phyloP scores from a whole-genome alignment of 1,140 invertebrate genomes.

The Platorchestia sp. region DNA sequence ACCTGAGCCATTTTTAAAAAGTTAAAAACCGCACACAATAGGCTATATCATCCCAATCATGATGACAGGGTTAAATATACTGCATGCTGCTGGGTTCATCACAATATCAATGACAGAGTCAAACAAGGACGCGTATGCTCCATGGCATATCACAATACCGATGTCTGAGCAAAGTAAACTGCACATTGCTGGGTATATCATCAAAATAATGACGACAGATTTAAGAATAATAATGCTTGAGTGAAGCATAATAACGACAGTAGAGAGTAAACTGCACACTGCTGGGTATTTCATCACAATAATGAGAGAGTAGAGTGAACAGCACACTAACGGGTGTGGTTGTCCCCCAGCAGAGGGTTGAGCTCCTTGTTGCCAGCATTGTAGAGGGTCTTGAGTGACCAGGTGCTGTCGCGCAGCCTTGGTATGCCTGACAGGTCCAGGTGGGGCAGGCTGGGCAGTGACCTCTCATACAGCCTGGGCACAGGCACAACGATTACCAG shows the following conservation, averaged over 20 bases:
- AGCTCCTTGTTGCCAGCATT: slow-evolving; percentile 42
- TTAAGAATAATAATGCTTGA: too few relatives aligned
- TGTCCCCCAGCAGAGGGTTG: neutral
- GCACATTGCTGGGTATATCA: neutral
- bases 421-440: slow-evolving; percentile 32
- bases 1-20: too few relatives aligned
- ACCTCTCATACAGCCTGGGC: slow-evolving; percentile 14
- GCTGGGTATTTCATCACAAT: neutral
- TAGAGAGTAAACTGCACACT: too few relatives aligned
- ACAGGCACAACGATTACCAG: neutral
- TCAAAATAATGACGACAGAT: neutral
- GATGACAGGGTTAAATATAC: too few relatives aligned
- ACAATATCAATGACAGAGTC: too few relatives aligned
- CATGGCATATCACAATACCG: too few relatives aligned
- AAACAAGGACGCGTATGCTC: too few relatives aligned
- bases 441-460: slow-evolving; percentile 30
- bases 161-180: too few relatives aligned
- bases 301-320: neutral
- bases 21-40: too few relatives aligned
- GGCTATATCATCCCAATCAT: too few relatives aligned
- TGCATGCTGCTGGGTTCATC: too few relatives aligned
- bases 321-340: neutral
- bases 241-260: too few relatives aligned
- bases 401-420: slow-evolving; percentile 30
- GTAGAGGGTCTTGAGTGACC: slow-evolving; percentile 46